Evolutionary conservation across 2,113 vertebrate species (phyloP), one percentile per base, ranked within the genome.

Genomic region (Phaethon lepturus): DNA sequence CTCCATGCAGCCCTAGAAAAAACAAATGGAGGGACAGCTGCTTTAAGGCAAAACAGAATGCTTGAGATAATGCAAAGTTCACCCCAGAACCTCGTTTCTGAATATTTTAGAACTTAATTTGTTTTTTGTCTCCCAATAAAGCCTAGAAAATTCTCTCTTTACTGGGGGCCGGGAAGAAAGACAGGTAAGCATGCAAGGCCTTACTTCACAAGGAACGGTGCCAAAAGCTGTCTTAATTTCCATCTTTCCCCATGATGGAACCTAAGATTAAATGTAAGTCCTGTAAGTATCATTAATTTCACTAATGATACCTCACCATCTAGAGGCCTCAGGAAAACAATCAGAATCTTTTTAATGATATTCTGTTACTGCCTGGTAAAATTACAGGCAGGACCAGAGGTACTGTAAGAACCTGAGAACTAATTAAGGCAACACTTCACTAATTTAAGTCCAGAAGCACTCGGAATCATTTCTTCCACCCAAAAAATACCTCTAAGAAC

Each of bases 241-340:
- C 31, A 81, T 38, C 60, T 49, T 88, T 67, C 35, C 15, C 56
- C 49, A 60, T 8, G 10, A 80, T 3, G 1, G n/a, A 91, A 60
- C 23, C 23, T 20, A 78, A 59, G 44, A 95, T 56, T 59, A 95
- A 83, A 72, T 23, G 17, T 58, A 93, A 84, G 73, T 38, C 64
- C n/a, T 50, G 26, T 50, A 91, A 69, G 38, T 77, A 72, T 20
- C 20, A 64, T 55, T 81, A 33, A 55, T 91, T 74, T 64, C 64
- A 63, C 6, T 88, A 88, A 84, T 20, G 42, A 38, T 17, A 71
- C 23, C 62, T 76, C 38, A 64, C 24, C 35, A 14, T 64, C 79
- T 50, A 64, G 45, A 78, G 49, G 67, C 53, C 77, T 80, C 82
- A 35, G 66, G 68, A 93, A 96, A 91, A 69, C 62, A 49, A 77